Evolutionary conservation across 2,797 vertebrate genomes (phyloP), one percentile per base, ranked within the genome.

Genomic region (Antrozous pallidus): DNA sequence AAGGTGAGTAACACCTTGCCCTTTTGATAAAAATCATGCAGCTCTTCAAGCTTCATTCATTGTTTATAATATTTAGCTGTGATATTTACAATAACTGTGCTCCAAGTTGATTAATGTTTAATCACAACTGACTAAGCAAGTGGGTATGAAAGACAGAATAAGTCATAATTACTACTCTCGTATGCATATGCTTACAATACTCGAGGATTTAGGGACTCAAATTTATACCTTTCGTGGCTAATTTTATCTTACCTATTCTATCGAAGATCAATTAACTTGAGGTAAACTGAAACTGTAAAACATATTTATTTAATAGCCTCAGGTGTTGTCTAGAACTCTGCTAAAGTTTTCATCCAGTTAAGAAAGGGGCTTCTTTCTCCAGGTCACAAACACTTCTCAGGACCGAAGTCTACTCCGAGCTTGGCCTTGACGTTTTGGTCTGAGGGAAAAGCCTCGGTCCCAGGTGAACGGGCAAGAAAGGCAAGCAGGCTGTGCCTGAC

Each of bases 61-160:
- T 65, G 58, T 87, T 88, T 91, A 67, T 61, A 79, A 54, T 93
- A 84, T 84, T 94, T 95, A 95, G 74, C 74, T 87, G 26, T 65
- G 70, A 75, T 90, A 94, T 95, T 96, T 90, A 93, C 49, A 91
- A 36, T 88, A 73, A 75, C 73, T n/a, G 1, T 90, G n/a, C 90
- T 96, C 81, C 94, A 94, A 82, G 87, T 42, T 97, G 91, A 95
- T 93, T 95, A 97, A 93, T 40, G 87, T 85, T 96, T 96, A 97
- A 84, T 96, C 95, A 96, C 61, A 81, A 84, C 69, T 95, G 95
- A 97, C 87, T 97, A 95, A 95, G 88, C 56, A 93, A 95, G 56
- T 38, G 71, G n/a, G 65, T 56, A 91, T 80, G 89, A 70, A 91
- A 75, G 84, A 81, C 13, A 56, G 38, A 85, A 3, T 70, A 94